Evolutionary conservation across 2,888 invertebrate species (phyloP), one percentile per base, ranked within the genome.

Genomic region (Drosophila suboccidentalis): DNA sequence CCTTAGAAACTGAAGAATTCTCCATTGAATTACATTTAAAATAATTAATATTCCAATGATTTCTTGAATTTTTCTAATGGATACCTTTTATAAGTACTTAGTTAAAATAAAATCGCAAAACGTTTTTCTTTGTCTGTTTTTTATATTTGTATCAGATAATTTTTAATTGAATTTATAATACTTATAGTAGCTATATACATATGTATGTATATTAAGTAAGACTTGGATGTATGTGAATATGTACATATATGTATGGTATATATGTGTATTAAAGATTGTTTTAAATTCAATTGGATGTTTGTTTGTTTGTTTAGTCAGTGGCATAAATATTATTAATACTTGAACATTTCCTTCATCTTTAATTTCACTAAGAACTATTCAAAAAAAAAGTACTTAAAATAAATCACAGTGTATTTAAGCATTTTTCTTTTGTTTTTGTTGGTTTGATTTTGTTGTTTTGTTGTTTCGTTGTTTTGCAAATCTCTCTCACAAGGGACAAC

Each of bases 301-400:
- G 9, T 26, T 50, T 38, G 15, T 53, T 11, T 26, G 39, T 54
- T 39, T 54, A 9, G 26, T 54, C 41, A 38, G 60, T 58, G 58
- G 36, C 62, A 67, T 73, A 67, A 46, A 51, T 57, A 59, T 62
- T 67, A 57, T 19, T 55, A 54, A 50, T 57, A 62, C 19, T 41
- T 9, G 55, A 57, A 44, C 47, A 59, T 22, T 53, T 13, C 1
- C 19, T 60, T 53, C 38, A 57, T 34, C 29, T 44, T n/a, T 34
- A 44, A 8, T 41, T 44, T 67, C 46, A 72, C 63, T 83, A 88
- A 70, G 17, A 74, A 68, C 89, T 84, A 85, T 63, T 75, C 41
- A 43, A 83, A 84, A 84, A 88, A 88, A 83, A 87, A 78, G 58
- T 81, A 89, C 84, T 85, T 85, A 85, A 85, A 89, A 89, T 89